Evolutionary conservation across 2,113 vertebrate genomes (phyloP).

Genomic region (Maccullochella peelii): DNA sequence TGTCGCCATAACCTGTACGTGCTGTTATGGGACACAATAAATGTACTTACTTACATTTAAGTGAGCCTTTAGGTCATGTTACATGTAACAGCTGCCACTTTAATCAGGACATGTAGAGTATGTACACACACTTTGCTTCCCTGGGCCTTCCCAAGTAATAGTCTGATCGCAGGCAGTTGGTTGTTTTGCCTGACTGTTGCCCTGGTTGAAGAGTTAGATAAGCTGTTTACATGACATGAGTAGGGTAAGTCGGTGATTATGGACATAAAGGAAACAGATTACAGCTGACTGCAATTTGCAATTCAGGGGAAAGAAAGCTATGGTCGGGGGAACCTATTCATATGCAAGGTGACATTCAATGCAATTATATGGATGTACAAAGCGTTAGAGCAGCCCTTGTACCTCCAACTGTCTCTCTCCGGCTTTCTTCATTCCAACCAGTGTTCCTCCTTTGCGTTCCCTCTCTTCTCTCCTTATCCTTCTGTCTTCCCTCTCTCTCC

Average conservation of each 20-base stretch:
- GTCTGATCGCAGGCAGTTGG: not conserved
- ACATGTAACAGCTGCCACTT: not conserved
- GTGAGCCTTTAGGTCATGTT: not conserved
- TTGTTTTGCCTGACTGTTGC: slow-evolving; percentile 31
- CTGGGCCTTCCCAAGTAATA: not conserved
- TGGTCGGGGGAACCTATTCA: not conserved
- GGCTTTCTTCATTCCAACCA: not conserved
- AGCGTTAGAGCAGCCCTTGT: slow-evolving; percentile 5
- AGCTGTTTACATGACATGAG: slow-evolving; percentile 56
- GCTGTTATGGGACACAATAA: not conserved
- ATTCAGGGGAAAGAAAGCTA: slow-evolving; percentile 9
- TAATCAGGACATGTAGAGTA: not conserved
- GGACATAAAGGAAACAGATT: slow-evolving; percentile 13
- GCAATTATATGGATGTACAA: slow-evolving; percentile 7
- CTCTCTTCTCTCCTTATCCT: slow-evolving; percentile 27
- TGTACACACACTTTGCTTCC: not conserved
- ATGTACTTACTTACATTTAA: not conserved
- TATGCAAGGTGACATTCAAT: slow-evolving; percentile 8
- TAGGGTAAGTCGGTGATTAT: slow-evolving; percentile 5
- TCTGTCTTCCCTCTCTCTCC: slow-evolving; percentile 11
- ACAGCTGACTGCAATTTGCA: slow-evolving; percentile 2
- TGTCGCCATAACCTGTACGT: not conserved
- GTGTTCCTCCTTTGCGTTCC: slow-evolving; percentile 37
- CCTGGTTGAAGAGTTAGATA: slow-evolving; percentile 27
- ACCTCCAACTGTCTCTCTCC: slow-evolving; percentile 14